Base-by-base conservation (phyloP, 2,113 vertebrate genomes). In the Cryptoleucopteryx plumbea region DNA sequence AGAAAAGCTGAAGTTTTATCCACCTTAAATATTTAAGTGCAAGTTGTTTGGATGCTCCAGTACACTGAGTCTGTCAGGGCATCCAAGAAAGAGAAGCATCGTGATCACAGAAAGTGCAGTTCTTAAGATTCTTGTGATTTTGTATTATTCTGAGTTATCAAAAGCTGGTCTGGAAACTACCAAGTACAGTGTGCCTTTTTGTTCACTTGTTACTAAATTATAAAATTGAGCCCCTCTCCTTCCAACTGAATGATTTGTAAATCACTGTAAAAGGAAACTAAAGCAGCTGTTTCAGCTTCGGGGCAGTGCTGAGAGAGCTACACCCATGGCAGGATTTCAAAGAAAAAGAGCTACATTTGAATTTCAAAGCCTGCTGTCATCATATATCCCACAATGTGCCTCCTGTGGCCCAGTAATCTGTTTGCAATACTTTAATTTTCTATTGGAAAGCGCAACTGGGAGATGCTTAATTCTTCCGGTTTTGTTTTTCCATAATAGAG, bases 331-430 rank as follows among this genome's bases (percentile, higher is more conserved):
- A 97, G 87, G 48, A 82, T 97, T 97, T 97, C 92, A 96, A 96
- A 97, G 90, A 94, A 91, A 96, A 94, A 92, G 71, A 91, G 36
- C 80, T 91, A 63, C 82, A 97, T 97, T 97, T 97, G 92, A 97
- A 96, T 97, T 96, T 97, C 96, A 97, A 97, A 97, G 96, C 82
- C 80, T 89, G 87, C 85, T 95, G 94, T 93, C 94, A 93, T 96
- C 77, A 11, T 88, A 43, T 93, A 86, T 91, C 78, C 95, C 86
- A 89, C 90, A 95, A 82, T 94, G 40, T 94, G 93, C 93, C 87
- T 95, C 92, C 95, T 94, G 94, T 87, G 92, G 81, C 86, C 72
- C 62, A 90, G 75, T 97, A 94, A 96, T 95, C 94, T 94, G 88
- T 95, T 97, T 94, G 92, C 89, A 97, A 72, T 96, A 91, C 92